phyloP scores from a whole-genome alignment of 2,888 invertebrate species.

The Rotaria socialis region DNA sequence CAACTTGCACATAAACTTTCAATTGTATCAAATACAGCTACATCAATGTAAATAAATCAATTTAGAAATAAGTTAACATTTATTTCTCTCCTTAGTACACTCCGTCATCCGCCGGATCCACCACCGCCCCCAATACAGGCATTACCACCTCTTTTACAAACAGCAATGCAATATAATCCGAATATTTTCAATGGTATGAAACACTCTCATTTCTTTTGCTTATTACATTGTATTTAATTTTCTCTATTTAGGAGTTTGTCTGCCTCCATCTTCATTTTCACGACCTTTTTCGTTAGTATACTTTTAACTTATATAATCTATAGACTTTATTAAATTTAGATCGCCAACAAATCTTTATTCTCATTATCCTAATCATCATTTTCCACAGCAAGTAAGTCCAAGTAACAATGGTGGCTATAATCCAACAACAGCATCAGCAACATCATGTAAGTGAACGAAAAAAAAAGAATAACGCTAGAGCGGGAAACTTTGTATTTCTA shows the following conservation, averaged over 20 bases:
- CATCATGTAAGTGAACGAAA: not conserved
- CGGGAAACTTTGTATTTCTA: not conserved
- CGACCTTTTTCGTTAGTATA: not conserved
- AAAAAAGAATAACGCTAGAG: not conserved
- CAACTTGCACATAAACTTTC: slow-evolving; percentile 19
- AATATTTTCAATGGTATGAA: slow-evolving; percentile 2
- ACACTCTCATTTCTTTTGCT: no score
- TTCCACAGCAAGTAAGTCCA: not conserved
- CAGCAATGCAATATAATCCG: not conserved
- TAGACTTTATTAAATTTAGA: not conserved
- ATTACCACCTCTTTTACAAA: slow-evolving; percentile 22
- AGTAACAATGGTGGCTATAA: not conserved
- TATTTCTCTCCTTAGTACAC: not conserved
- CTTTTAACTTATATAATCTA: not conserved
- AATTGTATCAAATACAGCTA: not conserved
- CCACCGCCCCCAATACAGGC: not conserved
- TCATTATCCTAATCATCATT: not conserved
- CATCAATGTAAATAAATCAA: not conserved
- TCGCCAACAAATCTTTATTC: not conserved
- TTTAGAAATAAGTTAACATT: not conserved
- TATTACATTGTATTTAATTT: no score
- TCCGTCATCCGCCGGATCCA: slow-evolving; percentile 19
- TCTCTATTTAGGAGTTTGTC: not conserved
- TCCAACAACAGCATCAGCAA: not conserved
- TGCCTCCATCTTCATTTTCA: not conserved